Conservation (phyloP, 1,140 invertebrate species). For the Saccostrea cuccullata region DNA sequence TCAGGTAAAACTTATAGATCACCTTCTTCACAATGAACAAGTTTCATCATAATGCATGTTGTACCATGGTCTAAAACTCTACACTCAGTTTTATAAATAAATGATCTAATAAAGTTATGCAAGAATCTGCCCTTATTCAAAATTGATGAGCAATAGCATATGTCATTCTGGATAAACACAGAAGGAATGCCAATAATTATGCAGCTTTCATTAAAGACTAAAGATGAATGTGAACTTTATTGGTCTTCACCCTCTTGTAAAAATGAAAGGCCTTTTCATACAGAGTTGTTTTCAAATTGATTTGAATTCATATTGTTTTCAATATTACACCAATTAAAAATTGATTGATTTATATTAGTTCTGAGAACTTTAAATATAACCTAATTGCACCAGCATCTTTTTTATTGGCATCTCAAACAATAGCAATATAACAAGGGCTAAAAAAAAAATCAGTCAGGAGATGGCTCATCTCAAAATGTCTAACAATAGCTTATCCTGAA, state of each 20-base stretch:
- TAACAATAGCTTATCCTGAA: background rate
- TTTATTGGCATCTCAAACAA: slow-evolving; percentile 5
- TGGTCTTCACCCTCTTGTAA: background rate
- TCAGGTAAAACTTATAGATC: no score
- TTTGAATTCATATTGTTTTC: slow-evolving; percentile 9
- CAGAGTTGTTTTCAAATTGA: background rate
- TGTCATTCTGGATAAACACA: background rate
- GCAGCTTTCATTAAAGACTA: background rate
- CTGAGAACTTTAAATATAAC: background rate
- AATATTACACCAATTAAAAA: background rate
- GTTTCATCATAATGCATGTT: no score
- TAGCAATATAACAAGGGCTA: background rate
- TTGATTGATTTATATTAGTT: slow-evolving; percentile 2
- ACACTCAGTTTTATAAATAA: no score
- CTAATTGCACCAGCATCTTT: background rate
- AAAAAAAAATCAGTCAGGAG: background rate
- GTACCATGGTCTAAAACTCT: no score
- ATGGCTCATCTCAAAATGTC: background rate
- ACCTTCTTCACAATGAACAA: no score
- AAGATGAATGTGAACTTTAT: background rate
- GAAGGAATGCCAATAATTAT: background rate
- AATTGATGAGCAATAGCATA: background rate
- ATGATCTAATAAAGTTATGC: background rate
- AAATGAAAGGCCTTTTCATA: background rate
- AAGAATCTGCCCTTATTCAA: background rate